These are phyloP conservation scores for Ophion costatus DNA, from an alignment of 2,888 invertebrate genomes.

Conservation along the genomic window DNA sequence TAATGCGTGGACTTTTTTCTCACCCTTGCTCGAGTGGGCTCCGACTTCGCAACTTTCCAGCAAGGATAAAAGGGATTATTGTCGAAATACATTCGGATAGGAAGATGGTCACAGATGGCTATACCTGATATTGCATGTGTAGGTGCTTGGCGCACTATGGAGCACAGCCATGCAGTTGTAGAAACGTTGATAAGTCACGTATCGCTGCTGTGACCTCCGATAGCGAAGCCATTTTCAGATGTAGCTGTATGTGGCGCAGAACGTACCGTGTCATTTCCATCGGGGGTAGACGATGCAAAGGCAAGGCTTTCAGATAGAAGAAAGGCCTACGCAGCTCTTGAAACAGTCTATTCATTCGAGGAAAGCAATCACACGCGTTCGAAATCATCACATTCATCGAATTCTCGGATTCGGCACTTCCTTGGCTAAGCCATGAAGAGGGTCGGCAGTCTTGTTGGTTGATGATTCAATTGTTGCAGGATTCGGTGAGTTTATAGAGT, in stretches of 20 bases:
- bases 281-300: background rate
- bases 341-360: too few species aligned
- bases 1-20: slow-evolving; percentile 59
- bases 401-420: too few species aligned
- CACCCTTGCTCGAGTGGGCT: slow-evolving; percentile 19
- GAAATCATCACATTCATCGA: too few species aligned
- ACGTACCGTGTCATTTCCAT: background rate
- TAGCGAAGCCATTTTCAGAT: background rate
- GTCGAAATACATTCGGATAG: slow-evolving; percentile 64
- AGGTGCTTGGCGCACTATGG: background rate
- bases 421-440: too few species aligned
- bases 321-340: too few species aligned
- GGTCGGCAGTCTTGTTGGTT: too few species aligned
- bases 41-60: slow-evolving; percentile 45
- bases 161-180: background rate
- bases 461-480: background rate
- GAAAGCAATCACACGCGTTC: too few species aligned
- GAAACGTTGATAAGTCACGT: slow-evolving; percentile 15
- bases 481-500: background rate
- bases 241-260: background rate
- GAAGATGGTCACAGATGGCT: slow-evolving; percentile 46
- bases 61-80: slow-evolving; percentile 75
- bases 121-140: slow-evolving; percentile 34
- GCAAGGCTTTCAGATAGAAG: too few species aligned
- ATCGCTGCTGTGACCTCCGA: background rate